phyloP scores from a whole-genome alignment of 37 sponge, comb jelly and placozoan species.

The Chondrosia reniformis region DNA sequence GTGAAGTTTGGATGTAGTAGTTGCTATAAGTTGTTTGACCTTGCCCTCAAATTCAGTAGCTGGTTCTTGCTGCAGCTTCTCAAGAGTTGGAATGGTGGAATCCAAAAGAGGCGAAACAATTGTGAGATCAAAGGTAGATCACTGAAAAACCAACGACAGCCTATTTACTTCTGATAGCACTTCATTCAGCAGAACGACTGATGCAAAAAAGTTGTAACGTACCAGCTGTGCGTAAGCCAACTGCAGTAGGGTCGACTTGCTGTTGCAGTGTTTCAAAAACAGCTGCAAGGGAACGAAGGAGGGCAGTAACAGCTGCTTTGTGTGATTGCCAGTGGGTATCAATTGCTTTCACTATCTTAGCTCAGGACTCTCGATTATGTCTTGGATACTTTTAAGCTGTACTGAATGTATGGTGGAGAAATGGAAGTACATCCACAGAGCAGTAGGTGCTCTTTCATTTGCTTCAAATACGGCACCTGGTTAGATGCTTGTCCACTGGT shows the following conservation, averaged over 20 bases:
- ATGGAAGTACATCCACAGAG: constrained; percentile 4
- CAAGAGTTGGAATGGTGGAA: constrained; percentile 10
- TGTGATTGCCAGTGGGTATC: constrained; percentile 8
- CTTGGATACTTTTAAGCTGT: not conserved
- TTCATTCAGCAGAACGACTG: constrained; percentile 4
- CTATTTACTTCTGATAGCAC: not conserved
- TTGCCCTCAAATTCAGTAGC: constrained; percentile 15
- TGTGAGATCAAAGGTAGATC: not conserved
- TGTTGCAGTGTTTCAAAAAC: constrained; percentile 3
- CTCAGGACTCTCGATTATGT: not conserved
- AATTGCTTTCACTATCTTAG: constrained; percentile 5
- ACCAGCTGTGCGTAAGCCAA: not conserved
- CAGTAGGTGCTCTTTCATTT: constrained; percentile 7
- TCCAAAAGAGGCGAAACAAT: constrained; percentile 6
- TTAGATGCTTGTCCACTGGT: constrained; percentile 21
- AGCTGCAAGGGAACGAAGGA: not conserved
- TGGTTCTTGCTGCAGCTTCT: constrained; percentile 6
- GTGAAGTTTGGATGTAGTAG: not conserved
- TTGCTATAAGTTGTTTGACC: constrained; percentile 8
- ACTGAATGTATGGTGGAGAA: not conserved
- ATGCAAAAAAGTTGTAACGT: not conserved
- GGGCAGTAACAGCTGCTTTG: not conserved
- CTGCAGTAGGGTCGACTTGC: not conserved
- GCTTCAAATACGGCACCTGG: constrained; percentile 1
- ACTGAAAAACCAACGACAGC: not conserved